Conservation (phyloP, 2,797 vertebrate genomes). For the Acanthornis magna region DNA sequence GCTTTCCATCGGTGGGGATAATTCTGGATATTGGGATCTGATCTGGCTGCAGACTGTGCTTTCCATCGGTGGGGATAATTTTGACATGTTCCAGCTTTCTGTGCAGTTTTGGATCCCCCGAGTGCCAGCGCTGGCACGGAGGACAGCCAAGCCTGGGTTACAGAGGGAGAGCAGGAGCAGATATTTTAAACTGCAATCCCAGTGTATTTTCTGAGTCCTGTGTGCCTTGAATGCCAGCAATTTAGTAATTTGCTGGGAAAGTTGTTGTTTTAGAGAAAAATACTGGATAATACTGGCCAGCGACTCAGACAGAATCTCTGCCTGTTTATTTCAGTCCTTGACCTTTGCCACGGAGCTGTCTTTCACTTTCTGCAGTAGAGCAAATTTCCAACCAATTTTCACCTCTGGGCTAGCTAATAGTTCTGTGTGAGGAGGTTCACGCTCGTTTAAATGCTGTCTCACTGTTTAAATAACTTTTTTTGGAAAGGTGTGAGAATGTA, state of each 20-base stretch:
- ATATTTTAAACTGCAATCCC: not conserved
- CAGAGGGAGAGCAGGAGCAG: not conserved
- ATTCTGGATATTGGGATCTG: not conserved
- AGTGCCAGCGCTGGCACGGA: not conserved
- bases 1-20: not conserved
- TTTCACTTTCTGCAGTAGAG: not conserved
- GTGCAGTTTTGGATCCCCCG: not conserved
- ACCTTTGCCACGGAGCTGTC: not conserved
- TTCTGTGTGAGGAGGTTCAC: not conserved
- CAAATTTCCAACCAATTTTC: not conserved
- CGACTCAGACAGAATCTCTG: not conserved
- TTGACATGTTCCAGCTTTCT: not conserved
- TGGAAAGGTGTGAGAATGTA: not conserved
- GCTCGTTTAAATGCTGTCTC: not conserved
- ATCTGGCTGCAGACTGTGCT: not conserved
- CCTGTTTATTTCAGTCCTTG: not conserved
- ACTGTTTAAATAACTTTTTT: not conserved
- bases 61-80: not conserved
- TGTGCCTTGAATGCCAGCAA: not conserved
- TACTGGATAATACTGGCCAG: not conserved
- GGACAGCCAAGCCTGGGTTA: not conserved
- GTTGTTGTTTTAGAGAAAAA: not conserved
- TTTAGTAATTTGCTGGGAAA: not conserved
- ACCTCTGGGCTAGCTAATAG: not conserved
- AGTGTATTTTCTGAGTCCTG: not conserved